phyloP scores from a whole-genome alignment of 2,797 vertebrate genomes.

The Alca torda region DNA sequence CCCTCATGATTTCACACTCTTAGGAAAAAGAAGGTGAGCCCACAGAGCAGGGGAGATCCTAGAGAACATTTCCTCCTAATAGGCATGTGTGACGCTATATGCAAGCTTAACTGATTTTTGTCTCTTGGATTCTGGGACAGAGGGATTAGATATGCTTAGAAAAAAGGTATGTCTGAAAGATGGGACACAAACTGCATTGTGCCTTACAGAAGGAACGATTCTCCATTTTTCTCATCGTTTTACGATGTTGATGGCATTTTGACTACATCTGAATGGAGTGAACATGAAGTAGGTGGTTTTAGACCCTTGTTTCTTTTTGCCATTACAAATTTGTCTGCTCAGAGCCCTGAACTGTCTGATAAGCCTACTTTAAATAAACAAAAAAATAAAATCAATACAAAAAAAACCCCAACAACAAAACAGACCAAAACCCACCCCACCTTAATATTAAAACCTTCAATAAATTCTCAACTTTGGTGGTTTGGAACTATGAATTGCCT shows the following conservation, averaged over 20 bases:
- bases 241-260: background rate
- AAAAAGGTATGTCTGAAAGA: background rate
- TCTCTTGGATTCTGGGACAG: background rate
- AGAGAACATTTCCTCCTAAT: background rate
- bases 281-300: background rate
- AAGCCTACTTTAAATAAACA: background rate
- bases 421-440: rapidly evolving
- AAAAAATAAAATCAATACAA: background rate
- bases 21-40: background rate
- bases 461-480: background rate
- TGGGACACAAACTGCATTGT: rapidly evolving
- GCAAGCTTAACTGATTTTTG: background rate
- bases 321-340: background rate
- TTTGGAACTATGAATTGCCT: background rate
- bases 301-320: background rate
- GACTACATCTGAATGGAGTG: background rate
- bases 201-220: background rate
- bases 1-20: background rate
- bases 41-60: background rate
- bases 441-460: background rate
- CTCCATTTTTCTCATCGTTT: background rate
- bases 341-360: background rate
- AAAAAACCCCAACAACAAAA: rapidly evolving
- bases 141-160: background rate
- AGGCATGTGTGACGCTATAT: background rate